Conservation (phyloP, 2,113 vertebrate species). For the Rhodinocichla rosea region DNA sequence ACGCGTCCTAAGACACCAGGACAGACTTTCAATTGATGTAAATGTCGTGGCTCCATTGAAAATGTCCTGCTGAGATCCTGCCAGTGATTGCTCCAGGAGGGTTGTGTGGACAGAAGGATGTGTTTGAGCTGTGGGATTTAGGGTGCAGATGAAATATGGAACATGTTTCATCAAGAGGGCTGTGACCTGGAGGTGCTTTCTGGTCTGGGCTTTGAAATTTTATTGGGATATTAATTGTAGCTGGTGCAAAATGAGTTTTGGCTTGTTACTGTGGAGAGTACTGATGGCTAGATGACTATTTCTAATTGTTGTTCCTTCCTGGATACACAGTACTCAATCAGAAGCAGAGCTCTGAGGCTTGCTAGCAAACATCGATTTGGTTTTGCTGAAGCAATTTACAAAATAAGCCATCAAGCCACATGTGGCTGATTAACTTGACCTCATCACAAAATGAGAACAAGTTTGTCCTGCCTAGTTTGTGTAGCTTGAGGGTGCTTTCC, state of each 20-base stretch:
- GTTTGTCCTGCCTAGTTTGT: slow-evolving; percentile 33
- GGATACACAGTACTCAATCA: slow-evolving; percentile 24
- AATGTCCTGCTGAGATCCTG: background rate
- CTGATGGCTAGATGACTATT: slow-evolving; percentile 17
- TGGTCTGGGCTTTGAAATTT: slow-evolving; percentile 20
- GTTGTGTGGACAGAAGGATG: background rate
- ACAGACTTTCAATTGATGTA: background rate
- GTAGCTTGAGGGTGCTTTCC: slow-evolving; percentile 21
- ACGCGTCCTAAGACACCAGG: background rate
- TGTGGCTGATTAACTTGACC: slow-evolving; percentile 63
- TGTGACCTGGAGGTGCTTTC: slow-evolving; percentile 26
- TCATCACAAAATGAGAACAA: slow-evolving; percentile 44
- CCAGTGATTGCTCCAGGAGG: background rate
- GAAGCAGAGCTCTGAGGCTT: slow-evolving; percentile 42
- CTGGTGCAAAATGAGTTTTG: slow-evolving; percentile 8
- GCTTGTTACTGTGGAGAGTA: background rate
- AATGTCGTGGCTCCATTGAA: background rate
- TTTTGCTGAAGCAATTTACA: slow-evolving; percentile 49
- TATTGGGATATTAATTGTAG: slow-evolving; percentile 29
- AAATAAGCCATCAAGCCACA: slow-evolving; percentile 58
- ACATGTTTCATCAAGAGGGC: background rate
- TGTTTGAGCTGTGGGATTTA: background rate
- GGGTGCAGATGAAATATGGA: background rate
- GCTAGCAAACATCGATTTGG: slow-evolving; percentile 45
- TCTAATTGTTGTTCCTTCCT: slow-evolving; percentile 38